A percentile compares a stretch with the other conserved stretches of the same genome.
These are phyloP conservation scores for Argentina silus DNA, from an alignment of 2,797 vertebrate species.

Conservation along the genomic window DNA sequence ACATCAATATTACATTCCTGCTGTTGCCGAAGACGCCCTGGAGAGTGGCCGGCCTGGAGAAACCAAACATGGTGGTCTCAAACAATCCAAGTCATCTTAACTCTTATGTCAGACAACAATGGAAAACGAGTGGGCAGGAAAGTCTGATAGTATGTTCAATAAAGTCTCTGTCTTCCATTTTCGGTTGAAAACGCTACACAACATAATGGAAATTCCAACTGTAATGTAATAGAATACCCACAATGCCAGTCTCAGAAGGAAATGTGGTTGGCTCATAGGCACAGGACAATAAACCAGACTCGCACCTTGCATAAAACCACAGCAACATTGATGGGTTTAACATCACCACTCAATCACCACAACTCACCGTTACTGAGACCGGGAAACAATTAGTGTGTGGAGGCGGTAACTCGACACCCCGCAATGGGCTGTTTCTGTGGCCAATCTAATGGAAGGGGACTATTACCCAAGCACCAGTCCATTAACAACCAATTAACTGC, in stretches of 20 bases:
- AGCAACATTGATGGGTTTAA: constrained; percentile 57
- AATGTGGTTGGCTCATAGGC: constrained; percentile 33
- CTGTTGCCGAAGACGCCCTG: constrained; percentile 49
- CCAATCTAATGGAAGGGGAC: constrained; percentile 71
- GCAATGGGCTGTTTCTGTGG: constrained; percentile 63
- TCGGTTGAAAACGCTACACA: not conserved
- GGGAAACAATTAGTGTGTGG: constrained; percentile 66
- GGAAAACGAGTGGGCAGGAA: no score
- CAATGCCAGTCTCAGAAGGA: constrained; percentile 25
- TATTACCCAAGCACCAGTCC: constrained; percentile 76
- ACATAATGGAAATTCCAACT: constrained; percentile 5
- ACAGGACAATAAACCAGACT: constrained; percentile 9
- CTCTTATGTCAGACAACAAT: no score
- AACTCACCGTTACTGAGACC: constrained; percentile 54
- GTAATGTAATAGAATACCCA: constrained; percentile 43
- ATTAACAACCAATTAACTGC: constrained; percentile 83
- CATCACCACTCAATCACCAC: constrained; percentile 55
- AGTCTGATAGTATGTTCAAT: no score
- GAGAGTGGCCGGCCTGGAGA: constrained; percentile 12
- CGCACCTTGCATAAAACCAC: constrained; percentile 48
- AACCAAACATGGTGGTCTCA: not conserved
- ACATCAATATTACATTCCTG: constrained; percentile 78
- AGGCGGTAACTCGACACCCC: constrained; percentile 70
- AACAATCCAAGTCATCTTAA: not conserved
- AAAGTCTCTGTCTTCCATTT: no score